Conservation (phyloP, 2,113 vertebrate species). For the Ondatra zibethicus region DNA sequence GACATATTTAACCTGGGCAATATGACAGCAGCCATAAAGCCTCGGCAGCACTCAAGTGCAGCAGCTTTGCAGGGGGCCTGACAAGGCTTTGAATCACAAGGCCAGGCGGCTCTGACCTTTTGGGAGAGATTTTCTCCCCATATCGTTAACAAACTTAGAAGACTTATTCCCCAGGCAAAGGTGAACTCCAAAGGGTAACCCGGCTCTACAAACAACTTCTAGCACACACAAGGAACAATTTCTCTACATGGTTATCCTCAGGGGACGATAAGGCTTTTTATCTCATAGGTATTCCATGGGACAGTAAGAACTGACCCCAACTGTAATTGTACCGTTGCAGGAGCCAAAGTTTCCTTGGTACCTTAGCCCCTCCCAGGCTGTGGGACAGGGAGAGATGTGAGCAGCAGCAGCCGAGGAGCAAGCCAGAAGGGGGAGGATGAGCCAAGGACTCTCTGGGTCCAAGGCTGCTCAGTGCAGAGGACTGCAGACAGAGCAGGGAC, state of each 20-base stretch:
- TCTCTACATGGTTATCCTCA: background rate
- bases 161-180: slow-evolving; percentile 43
- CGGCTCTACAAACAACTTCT: slow-evolving; percentile 34
- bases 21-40: background rate
- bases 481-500: accelerated
- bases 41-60: background rate
- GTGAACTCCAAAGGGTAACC: background rate
- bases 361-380: background rate
- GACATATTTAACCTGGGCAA: background rate
- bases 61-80: background rate
- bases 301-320: background rate
- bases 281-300: background rate
- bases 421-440: background rate
- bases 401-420: background rate
- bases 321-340: background rate
- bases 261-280: background rate
- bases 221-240: background rate
- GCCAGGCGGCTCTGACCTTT: slow-evolving; percentile 36
- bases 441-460: background rate
- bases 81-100: slow-evolving; percentile 14
- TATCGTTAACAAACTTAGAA: background rate
- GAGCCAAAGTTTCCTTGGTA: background rate
- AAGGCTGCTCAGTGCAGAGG: background rate
- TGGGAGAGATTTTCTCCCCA: background rate
- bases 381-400: background rate